Base-by-base conservation (phyloP, 1,140 invertebrate genomes). In the Bombus confusus region DNA sequence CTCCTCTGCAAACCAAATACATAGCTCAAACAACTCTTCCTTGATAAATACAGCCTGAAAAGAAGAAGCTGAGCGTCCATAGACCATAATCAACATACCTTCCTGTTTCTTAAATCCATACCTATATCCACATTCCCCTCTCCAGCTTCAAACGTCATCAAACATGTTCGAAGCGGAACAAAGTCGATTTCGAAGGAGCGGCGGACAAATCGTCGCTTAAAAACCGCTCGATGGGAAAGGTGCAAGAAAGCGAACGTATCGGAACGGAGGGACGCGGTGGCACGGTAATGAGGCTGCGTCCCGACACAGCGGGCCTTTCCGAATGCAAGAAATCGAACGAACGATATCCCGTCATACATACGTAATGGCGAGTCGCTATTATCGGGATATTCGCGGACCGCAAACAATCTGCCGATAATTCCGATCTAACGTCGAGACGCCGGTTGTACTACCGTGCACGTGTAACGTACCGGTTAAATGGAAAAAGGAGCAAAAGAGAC, bases 321-420 rank as follows among this genome's bases (percentile, higher is more conserved):
- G 77, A 80, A 43, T 78, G 43, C 81, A 88, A 81, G 77, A 88
- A 86, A 83, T 68, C 75, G 66, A 80, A 18, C 37, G 71, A 88
- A 80, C 83, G 76, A 88, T 88, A 86, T 77, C 84, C 39, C 80
- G 85, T 86, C 76, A 82, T 80, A 86, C 77, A 80, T 77, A 72
- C 88, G 88, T 93, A 93, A 93, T 90, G 90, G 80, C 77, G 76
- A 82, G 69, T 85, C 5, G 88, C 90, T 90, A 93, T 94, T 93
- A 93, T 92, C 92, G 90, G 86, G 86, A 94, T 92, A 94, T 94
- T 94, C 88, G 92, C 90, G 90, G 79, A 88, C 79, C 90, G 90
- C 86, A 85, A 89, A 90, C 88, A 92, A 93, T 92, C 91, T 83
- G 87, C 71, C 90, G 90, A 78, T 86, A 92, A 94, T 91, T 90